phyloP scores from a whole-genome alignment of 2,113 vertebrate genomes.

The Petroica traversi region DNA sequence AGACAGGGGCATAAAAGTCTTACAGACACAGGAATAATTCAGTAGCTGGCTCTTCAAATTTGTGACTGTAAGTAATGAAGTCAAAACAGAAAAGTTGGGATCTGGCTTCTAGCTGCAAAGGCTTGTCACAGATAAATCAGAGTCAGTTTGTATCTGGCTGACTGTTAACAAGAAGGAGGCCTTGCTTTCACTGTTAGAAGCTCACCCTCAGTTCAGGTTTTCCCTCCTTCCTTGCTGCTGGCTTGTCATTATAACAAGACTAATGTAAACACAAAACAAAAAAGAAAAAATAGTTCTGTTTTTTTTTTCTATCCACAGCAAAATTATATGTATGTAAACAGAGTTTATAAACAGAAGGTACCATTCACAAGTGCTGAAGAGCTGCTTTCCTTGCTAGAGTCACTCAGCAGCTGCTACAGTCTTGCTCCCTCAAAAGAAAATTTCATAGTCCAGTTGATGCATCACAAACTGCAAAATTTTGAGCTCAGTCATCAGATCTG shows the following conservation, averaged over 20 bases:
- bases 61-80: neutral
- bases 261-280: neutral
- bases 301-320: neutral
- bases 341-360: neutral
- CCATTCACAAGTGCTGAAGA: neutral
- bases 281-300: neutral
- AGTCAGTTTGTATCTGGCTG: neutral
- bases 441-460: neutral
- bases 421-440: neutral
- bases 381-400: neutral
- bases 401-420: neutral
- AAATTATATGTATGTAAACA: neutral
- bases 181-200: neutral
- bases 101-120: neutral
- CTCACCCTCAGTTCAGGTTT: neutral
- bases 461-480: neutral
- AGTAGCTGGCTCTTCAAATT: neutral
- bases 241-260: neutral
- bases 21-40: neutral
- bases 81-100: neutral
- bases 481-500: neutral
- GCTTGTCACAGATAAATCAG: neutral
- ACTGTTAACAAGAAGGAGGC: neutral
- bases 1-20: neutral
- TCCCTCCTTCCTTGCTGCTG: neutral